Evolutionary conservation across 1,140 invertebrate genomes (phyloP).

Genomic region (Anadara kagoshimensis): DNA sequence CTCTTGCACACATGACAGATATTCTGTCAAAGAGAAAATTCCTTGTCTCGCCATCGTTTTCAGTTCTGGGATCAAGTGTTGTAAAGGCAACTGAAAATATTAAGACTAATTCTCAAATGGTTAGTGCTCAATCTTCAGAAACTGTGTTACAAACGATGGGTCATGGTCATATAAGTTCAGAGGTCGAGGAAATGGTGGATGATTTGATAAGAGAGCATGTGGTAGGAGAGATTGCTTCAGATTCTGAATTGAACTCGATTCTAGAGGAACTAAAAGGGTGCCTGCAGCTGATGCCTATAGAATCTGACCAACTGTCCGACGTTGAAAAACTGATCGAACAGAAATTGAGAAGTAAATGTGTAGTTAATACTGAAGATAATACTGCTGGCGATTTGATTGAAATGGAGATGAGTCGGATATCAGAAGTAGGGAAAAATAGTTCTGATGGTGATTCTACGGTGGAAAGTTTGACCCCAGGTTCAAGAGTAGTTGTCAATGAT

Average conservation of each 20-base stretch:
- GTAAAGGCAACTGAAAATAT: neutral
- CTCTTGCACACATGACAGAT: neutral
- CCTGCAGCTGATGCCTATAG: slow-evolving; percentile 32
- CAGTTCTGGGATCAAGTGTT: neutral
- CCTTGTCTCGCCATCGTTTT: slow-evolving; percentile 28
- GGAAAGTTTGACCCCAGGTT: no score
- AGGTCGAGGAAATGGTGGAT: slow-evolving; percentile 31
- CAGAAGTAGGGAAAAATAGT: neutral
- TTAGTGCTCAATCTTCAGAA: neutral
- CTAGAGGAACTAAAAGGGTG: slow-evolving; percentile 29
- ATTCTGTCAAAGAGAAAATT: slow-evolving; percentile 24
- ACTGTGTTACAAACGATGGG: neutral
- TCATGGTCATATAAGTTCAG: neutral
- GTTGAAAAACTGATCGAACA: slow-evolving; percentile 25
- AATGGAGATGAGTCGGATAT: no score
- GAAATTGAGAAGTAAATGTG: slow-evolving; percentile 13
- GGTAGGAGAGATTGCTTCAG: neutral
- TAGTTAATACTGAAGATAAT: neutral
- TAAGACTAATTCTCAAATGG: no score
- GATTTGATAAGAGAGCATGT: slow-evolving; percentile 31
- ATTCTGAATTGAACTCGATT: slow-evolving; percentile 3
- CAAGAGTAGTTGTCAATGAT: no score
- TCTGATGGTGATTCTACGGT: neutral
- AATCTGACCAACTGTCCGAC: slow-evolving; percentile 9
- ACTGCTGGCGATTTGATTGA: neutral